phyloP scores from a whole-genome alignment of 2,888 invertebrate genomes.

The Thymelicus lineola region DNA sequence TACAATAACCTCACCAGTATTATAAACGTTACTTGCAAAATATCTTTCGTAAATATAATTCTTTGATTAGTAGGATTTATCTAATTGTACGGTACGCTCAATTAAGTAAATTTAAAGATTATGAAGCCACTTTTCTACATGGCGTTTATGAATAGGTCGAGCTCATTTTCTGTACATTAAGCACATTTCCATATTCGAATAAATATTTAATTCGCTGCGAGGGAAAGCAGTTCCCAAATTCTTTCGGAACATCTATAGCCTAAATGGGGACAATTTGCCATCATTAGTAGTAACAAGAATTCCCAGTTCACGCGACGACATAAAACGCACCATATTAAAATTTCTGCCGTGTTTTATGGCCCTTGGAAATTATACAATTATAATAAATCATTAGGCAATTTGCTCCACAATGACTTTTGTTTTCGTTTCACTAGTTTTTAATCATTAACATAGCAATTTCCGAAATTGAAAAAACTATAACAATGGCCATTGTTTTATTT shows the following conservation, averaged over 20 bases:
- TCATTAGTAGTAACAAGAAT: slow-evolving; percentile 72
- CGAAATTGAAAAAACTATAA: neutral
- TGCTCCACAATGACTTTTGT: slow-evolving; percentile 14
- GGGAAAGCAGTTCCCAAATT: slow-evolving; percentile 59
- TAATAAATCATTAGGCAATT: slow-evolving; percentile 37
- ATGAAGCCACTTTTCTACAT: slow-evolving; percentile 27
- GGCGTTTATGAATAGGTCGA: slow-evolving; percentile 40
- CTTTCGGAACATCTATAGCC: slow-evolving; percentile 61
- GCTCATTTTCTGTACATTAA: slow-evolving; percentile 48
- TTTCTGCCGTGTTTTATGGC: slow-evolving; percentile 38
- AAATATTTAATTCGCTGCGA: slow-evolving; percentile 64
- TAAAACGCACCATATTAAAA: slow-evolving; percentile 63
- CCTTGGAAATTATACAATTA: slow-evolving; percentile 32
- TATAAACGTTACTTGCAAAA: too few species aligned
- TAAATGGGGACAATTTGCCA: slow-evolving; percentile 62
- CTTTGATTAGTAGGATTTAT: too few species aligned
- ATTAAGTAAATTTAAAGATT: neutral
- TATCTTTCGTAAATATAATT: too few species aligned
- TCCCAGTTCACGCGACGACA: slow-evolving; percentile 58
- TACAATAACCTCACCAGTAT: too few species aligned
- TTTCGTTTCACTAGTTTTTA: slow-evolving; percentile 25
- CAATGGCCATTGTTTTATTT: slow-evolving; percentile 1
- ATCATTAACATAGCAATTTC: neutral
- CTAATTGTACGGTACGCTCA: neutral
- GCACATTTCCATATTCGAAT: slow-evolving; percentile 56